phyloP scores from a whole-genome alignment of 2,888 invertebrate genomes.

The Ptilodon capucinus region DNA sequence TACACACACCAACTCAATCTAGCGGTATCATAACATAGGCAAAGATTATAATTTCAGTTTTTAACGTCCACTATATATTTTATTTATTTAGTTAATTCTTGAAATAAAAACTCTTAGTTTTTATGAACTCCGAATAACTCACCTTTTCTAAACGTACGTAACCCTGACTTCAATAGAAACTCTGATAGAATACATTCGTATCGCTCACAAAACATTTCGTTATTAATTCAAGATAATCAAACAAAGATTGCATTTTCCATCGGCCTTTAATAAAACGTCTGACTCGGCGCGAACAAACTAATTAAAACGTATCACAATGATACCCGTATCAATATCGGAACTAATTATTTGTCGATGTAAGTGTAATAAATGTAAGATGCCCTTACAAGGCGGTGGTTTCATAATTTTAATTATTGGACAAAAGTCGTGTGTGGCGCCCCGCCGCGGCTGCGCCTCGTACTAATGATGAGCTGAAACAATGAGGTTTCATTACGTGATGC shows the following conservation, averaged over 20 bases:
- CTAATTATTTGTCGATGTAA: slow-evolving; percentile 58
- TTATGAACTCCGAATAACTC: too few relatives aligned
- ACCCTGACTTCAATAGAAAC: not conserved
- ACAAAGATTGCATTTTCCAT: slow-evolving; percentile 4
- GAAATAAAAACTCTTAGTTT: too few relatives aligned
- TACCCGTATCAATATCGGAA: slow-evolving; percentile 51
- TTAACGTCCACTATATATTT: too few relatives aligned
- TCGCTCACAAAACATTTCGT: not conserved
- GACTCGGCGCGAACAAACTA: slow-evolving; percentile 32
- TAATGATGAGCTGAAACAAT: slow-evolving; percentile 64
- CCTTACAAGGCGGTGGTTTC: slow-evolving; percentile 48
- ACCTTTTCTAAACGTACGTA: slow-evolving; percentile 23
- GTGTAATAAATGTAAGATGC: too few relatives aligned
- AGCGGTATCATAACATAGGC: too few relatives aligned
- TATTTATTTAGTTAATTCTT: too few relatives aligned
- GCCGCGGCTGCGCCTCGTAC: slow-evolving; percentile 47
- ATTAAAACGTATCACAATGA: slow-evolving; percentile 35
- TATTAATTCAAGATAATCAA: slow-evolving; percentile 1
- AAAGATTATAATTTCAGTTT: too few relatives aligned
- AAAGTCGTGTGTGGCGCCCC: slow-evolving; percentile 63
- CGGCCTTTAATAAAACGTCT: slow-evolving; percentile 20
- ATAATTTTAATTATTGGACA: slow-evolving; percentile 74
- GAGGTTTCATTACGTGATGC: slow-evolving; percentile 39
- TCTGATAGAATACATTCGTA: not conserved
- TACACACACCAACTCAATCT: too few relatives aligned